Evolutionary conservation across 2,797 vertebrate species (phyloP).

Genomic region (Lepilemur septentrionalis): DNA sequence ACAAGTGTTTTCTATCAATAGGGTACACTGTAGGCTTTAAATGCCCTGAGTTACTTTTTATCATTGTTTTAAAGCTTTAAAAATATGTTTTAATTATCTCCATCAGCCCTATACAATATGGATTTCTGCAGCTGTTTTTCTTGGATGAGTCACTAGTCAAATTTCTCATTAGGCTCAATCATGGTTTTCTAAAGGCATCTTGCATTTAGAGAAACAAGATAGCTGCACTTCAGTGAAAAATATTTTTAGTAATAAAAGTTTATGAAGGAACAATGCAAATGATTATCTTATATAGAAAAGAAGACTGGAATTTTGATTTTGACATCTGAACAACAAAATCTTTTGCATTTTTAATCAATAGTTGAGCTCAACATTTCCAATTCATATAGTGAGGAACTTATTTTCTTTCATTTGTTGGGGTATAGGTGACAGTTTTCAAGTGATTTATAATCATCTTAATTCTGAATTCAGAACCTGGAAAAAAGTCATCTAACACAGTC

Average conservation of each 20-base stretch:
- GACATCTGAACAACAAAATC: conserved; percentile 38
- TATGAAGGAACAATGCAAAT: conserved; percentile 47
- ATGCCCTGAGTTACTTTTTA: background rate
- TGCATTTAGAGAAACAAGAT: conserved; percentile 28
- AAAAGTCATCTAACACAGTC: background rate
- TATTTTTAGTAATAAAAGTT: background rate
- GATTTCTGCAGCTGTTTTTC: conserved; percentile 55
- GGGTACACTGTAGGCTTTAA: background rate
- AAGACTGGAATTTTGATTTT: conserved; percentile 32
- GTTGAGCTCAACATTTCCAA: background rate
- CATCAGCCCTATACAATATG: background rate
- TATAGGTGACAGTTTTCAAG: background rate
- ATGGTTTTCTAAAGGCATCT: background rate
- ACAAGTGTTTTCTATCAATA: conserved; percentile 23
- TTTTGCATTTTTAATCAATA: conserved; percentile 19
- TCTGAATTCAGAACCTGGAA: background rate
- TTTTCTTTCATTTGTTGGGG: background rate
- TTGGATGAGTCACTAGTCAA: background rate
- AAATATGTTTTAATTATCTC: conserved; percentile 35
- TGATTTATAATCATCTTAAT: background rate
- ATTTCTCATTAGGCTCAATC: conserved; percentile 42
- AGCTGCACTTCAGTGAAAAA: background rate
- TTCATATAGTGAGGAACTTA: background rate
- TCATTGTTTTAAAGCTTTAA: conserved; percentile 29
- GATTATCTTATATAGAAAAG: conserved; percentile 27